phyloP scores from a whole-genome alignment of 2,888 invertebrate species.

The Molorchus minor region DNA sequence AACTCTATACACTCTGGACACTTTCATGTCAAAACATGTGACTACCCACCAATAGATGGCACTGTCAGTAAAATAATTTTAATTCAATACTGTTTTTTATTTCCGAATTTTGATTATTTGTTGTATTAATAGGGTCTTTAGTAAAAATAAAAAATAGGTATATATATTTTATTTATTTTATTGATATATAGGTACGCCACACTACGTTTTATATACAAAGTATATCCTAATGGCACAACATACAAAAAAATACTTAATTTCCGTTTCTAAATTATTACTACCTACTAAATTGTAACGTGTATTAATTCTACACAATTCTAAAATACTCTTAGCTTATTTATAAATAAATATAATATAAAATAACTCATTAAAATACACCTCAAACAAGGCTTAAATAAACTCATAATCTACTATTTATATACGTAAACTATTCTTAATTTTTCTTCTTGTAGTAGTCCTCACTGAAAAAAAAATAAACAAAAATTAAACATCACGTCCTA shows the following conservation, averaged over 20 bases:
- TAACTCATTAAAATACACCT: background rate
- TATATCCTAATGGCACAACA: slow-evolving; percentile 13
- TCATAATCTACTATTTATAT: background rate
- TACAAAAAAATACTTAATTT: too few relatives aligned
- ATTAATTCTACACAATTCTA: too few relatives aligned
- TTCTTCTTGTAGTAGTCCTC: slow-evolving; percentile 53
- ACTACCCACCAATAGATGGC: too few relatives aligned
- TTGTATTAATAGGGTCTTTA: too few relatives aligned
- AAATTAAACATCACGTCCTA: background rate
- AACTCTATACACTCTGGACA: too few relatives aligned
- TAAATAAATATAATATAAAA: background rate
- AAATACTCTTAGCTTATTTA: background rate
- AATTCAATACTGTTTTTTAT: too few relatives aligned
- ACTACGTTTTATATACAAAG: slow-evolving; percentile 13
- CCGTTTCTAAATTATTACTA: too few relatives aligned
- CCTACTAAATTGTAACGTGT: too few relatives aligned
- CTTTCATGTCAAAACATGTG: too few relatives aligned
- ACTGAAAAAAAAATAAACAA: slow-evolving; percentile 47
- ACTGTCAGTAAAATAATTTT: too few relatives aligned
- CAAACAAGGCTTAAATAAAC: background rate
- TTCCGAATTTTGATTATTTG: too few relatives aligned
- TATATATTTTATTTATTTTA: slow-evolving; percentile 6
- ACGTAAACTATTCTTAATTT: slow-evolving; percentile 5
- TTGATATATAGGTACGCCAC: slow-evolving; percentile 11
- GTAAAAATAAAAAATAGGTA: background rate